Evolutionary conservation across 2,888 invertebrate species (phyloP).

Genomic region (Tetrapedia diversipes): DNA sequence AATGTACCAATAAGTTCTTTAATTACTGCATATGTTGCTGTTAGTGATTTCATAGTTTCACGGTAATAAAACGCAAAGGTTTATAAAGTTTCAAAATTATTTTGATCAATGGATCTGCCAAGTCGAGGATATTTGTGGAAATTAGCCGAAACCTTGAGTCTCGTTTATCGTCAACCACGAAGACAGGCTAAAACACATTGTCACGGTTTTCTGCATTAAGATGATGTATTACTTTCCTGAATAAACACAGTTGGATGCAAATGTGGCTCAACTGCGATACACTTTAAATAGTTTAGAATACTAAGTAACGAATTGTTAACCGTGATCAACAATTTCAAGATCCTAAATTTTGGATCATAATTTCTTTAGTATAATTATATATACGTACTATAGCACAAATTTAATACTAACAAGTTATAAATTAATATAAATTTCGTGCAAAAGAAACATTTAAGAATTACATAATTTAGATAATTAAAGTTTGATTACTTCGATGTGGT

Average conservation of each 20-base stretch:
- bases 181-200: neutral
- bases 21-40: too few species aligned
- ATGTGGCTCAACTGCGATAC: neutral
- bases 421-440: too few species aligned
- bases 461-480: neutral
- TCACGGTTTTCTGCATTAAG: neutral
- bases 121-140: conserved; percentile 37
- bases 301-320: too few species aligned
- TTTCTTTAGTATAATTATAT: too few species aligned
- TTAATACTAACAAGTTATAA: too few species aligned
- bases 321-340: too few species aligned
- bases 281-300: too few species aligned
- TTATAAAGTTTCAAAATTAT: conserved; percentile 42
- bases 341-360: too few species aligned
- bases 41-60: too few species aligned
- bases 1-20: too few species aligned
- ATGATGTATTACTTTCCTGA: conserved; percentile 10
- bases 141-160: conserved; percentile 22
- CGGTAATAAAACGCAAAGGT: conserved; percentile 5
- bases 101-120: conserved; percentile 42
- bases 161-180: conserved; percentile 31
- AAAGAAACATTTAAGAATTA: neutral
- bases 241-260: conserved; percentile 11
- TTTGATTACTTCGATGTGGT: too few species aligned
- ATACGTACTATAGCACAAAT: too few species aligned